Evolutionary conservation across 2,113 vertebrate species (phyloP).

Genomic region (Anhinga rufa): DNA sequence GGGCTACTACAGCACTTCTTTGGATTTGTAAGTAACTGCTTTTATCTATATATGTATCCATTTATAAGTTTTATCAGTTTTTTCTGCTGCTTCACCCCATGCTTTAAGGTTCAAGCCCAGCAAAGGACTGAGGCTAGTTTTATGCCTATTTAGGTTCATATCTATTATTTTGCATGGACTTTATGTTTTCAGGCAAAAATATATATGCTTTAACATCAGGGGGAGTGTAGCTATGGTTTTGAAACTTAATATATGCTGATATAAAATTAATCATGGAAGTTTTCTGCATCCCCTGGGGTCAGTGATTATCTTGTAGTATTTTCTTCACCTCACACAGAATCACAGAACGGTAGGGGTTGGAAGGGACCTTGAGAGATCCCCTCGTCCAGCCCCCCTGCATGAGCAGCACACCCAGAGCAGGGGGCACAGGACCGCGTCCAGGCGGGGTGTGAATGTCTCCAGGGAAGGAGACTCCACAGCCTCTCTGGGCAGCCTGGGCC

Average conservation of each 20-base stretch:
- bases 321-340: not conserved
- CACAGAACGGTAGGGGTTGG: too few species aligned
- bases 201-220: not conserved
- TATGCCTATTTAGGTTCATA: not conserved
- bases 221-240: not conserved
- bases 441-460: too few species aligned
- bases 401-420: too few species aligned
- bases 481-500: too few species aligned
- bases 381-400: too few species aligned
- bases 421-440: too few species aligned
- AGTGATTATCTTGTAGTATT: not conserved
- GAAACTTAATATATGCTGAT: not conserved
- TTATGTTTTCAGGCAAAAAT: not conserved
- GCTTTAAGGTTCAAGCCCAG: not conserved
- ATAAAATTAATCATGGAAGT: not conserved
- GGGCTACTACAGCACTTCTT: not conserved
- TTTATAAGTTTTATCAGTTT: not conserved
- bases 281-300: not conserved
- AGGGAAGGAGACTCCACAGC: too few species aligned
- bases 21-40: not conserved
- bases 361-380: too few species aligned
- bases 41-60: not conserved
- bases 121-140: not conserved
- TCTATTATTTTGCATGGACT: not conserved
- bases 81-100: not conserved